Conservation (phyloP, 2,113 vertebrate species). For the Siniperca chuatsi region DNA sequence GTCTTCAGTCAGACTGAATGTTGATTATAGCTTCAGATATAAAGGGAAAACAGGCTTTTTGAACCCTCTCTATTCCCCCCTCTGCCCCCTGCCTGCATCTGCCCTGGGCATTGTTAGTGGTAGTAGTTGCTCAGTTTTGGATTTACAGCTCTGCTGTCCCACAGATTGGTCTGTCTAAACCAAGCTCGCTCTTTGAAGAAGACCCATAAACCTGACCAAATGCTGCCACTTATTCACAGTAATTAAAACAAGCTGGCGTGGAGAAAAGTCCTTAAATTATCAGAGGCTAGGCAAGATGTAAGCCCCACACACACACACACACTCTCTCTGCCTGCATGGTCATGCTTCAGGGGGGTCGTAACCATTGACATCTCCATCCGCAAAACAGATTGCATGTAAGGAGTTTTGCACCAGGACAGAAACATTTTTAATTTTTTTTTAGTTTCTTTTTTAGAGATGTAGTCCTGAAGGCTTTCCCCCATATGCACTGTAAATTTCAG, state of each 20-base stretch:
- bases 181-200: conserved; percentile 82
- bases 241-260: conserved; percentile 89
- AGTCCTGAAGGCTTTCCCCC: conserved; percentile 34
- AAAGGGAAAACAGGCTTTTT: conserved; percentile 66
- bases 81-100: conserved; percentile 53
- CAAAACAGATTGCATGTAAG: conserved; percentile 74
- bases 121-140: conserved; percentile 67
- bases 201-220: conserved; percentile 86
- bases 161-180: conserved; percentile 80
- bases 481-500: conserved; percentile 43
- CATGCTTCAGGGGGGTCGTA: conserved; percentile 76
- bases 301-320: conserved; percentile 56
- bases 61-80: conserved; percentile 37
- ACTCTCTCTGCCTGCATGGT: conserved; percentile 31
- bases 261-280: conserved; percentile 82
- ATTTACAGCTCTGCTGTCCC: conserved; percentile 82
- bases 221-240: conserved; percentile 84
- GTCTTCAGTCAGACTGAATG: conserved; percentile 21
- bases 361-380: conserved; percentile 81
- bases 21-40: conserved; percentile 15
- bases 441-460: conserved; percentile 13
- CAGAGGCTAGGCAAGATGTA: conserved; percentile 74
- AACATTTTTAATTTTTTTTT: conserved; percentile 18
- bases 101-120: conserved; percentile 75
- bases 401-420: conserved; percentile 53